A percentile compares a stretch with the other conserved stretches of the same genome.
These are phyloP conservation scores for Streptopelia turtur DNA, from an alignment of 2,797 vertebrate species.

Conservation along the genomic window DNA sequence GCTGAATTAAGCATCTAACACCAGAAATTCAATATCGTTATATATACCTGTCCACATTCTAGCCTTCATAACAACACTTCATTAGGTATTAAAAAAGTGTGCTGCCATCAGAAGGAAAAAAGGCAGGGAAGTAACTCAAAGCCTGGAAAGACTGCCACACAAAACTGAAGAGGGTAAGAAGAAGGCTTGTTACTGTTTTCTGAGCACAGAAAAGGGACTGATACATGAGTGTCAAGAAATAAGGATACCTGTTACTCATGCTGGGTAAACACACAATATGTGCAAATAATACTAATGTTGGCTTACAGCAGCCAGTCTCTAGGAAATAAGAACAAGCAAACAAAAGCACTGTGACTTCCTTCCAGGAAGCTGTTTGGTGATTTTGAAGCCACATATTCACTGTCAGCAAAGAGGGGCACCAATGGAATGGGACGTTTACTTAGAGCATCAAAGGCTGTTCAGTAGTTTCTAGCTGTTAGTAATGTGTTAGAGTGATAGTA, in stretches of 20 bases:
- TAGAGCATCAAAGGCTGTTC: background rate
- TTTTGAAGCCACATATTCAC: background rate
- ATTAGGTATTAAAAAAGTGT: background rate
- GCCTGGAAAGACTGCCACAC: background rate
- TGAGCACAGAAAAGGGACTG: background rate
- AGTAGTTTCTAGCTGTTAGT: background rate
- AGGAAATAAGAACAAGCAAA: background rate
- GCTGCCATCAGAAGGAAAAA: background rate
- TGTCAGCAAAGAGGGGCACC: background rate
- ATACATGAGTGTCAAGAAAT: background rate
- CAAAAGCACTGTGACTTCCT: background rate
- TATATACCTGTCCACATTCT: background rate
- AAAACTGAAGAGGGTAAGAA: background rate
- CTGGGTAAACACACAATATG: background rate
- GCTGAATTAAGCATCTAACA: background rate
- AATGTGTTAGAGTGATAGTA: background rate
- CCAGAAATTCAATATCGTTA: background rate
- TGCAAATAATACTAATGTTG: background rate
- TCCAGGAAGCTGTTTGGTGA: background rate
- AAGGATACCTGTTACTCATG: background rate
- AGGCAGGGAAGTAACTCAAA: background rate
- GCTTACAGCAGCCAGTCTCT: background rate
- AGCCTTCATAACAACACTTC: background rate
- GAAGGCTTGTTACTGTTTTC: background rate
- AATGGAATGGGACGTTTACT: background rate